A percentile compares a stretch with the other conserved stretches of the same genome.
phyloP scores from a whole-genome alignment of 92 coral and sea anemone species.

The Palythoa grandiflora region DNA sequence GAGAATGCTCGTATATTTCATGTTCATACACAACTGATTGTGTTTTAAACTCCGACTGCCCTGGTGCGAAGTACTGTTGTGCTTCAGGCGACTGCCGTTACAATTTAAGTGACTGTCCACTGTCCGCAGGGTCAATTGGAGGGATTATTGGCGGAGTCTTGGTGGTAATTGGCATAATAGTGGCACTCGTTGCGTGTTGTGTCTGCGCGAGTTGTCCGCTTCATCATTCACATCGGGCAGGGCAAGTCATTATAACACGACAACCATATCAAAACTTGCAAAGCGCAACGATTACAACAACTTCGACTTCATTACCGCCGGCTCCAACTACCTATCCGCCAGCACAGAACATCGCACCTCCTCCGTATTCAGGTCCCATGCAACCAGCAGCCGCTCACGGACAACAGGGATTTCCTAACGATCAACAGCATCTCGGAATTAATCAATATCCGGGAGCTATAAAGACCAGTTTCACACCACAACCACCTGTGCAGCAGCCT shows the following conservation, averaged over 20 bases:
- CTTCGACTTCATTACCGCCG: background rate
- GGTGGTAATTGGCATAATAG: background rate
- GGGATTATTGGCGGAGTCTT: background rate
- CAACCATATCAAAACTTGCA: conserved; percentile 22
- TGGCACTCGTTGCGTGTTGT: background rate
- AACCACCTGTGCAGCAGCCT: background rate
- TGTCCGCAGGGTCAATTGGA: background rate
- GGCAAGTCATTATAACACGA: background rate
- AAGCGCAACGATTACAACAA: background rate
- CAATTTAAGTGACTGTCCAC: conserved; percentile 14
- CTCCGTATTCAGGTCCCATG: background rate
- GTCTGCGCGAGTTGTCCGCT: conserved; percentile 18
- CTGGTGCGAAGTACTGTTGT: conserved; percentile 9
- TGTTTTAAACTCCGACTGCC: background rate
- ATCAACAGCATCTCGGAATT: background rate
- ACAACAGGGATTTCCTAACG: background rate
- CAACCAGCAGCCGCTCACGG: background rate
- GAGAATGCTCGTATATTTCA: background rate
- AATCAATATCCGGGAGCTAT: background rate
- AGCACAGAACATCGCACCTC: conserved; percentile 1
- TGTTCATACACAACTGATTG: conserved; percentile 23
- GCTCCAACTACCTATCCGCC: background rate
- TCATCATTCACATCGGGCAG: background rate
- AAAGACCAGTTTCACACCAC: background rate
- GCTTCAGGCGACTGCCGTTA: conserved; percentile 21